These are phyloP conservation scores for Limnephilus marmoratus DNA, from an alignment of 2,888 invertebrate species.

Conservation along the genomic window DNA sequence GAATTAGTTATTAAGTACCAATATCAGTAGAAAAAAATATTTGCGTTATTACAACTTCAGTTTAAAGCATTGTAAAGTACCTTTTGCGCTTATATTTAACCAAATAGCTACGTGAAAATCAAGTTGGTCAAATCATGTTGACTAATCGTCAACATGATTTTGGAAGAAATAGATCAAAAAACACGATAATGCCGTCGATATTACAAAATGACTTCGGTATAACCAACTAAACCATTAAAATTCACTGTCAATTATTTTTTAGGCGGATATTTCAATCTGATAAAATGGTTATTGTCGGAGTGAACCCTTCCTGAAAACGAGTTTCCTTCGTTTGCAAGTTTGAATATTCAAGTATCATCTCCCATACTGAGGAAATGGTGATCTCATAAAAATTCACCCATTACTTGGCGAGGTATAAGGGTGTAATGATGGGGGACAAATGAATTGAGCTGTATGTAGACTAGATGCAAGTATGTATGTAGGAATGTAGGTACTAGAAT, in stretches of 20 bases:
- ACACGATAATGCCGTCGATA: not conserved
- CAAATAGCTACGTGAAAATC: not conserved
- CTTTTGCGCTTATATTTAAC: not conserved
- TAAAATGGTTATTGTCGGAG: not conserved
- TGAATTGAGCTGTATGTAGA: not conserved
- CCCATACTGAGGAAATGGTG: conserved; percentile 10
- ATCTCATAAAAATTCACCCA: conserved; percentile 44
- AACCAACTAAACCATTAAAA: not conserved
- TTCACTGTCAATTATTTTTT: not conserved
- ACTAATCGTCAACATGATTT: not conserved
- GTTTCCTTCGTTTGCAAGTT: conserved; percentile 16
- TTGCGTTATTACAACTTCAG: not conserved
- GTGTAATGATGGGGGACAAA: not conserved
- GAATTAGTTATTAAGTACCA: not conserved
- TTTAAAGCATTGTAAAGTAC: not conserved
- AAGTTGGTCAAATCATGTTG: too few relatives aligned
- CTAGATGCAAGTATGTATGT: not conserved
- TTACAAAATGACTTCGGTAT: not conserved
- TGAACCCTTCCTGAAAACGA: conserved; percentile 19
- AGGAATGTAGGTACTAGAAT: not conserved
- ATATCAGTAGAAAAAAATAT: not conserved
- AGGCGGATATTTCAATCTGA: not conserved
- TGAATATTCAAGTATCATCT: conserved; percentile 8
- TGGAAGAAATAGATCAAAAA: not conserved
- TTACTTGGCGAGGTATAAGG: not conserved